Conservation (phyloP, 2,113 vertebrate species). For the Donacobius atricapilla region DNA sequence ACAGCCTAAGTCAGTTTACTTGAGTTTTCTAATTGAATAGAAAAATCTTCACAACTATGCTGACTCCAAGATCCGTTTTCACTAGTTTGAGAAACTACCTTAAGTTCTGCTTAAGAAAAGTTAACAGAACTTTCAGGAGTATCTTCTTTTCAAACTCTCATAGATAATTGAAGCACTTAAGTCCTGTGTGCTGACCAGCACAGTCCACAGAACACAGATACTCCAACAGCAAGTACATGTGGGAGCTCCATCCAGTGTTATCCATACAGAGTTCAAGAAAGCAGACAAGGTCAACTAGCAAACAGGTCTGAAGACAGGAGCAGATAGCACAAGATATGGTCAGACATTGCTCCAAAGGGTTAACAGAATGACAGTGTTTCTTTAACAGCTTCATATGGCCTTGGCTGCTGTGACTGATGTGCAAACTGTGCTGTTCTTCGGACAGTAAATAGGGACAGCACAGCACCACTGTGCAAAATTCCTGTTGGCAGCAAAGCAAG, state of each 20-base stretch:
- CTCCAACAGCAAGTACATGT: not conserved
- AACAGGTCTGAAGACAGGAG: not conserved
- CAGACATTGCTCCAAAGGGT: not conserved
- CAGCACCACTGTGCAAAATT: not conserved
- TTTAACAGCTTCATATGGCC: not conserved
- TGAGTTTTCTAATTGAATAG: not conserved
- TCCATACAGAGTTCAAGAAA: not conserved
- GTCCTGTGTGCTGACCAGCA: not conserved
- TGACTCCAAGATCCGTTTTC: not conserved
- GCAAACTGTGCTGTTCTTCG: not conserved
- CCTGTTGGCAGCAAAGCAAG: not conserved
- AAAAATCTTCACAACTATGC: not conserved
- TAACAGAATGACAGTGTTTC: not conserved
- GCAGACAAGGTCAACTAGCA: not conserved
- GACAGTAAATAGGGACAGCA: not conserved
- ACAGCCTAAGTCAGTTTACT: not conserved
- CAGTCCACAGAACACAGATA: rapidly evolving
- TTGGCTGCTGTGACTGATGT: not conserved
- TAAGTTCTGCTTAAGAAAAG: not conserved
- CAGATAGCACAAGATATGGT: not conserved
- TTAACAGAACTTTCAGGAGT: not conserved
- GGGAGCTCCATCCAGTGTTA: not conserved
- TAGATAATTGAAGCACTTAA: not conserved
- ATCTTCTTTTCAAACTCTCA: not conserved
- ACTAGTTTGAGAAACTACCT: not conserved